phyloP scores from a whole-genome alignment of 2,888 invertebrate genomes.

The Hypomecis punctinalis region DNA sequence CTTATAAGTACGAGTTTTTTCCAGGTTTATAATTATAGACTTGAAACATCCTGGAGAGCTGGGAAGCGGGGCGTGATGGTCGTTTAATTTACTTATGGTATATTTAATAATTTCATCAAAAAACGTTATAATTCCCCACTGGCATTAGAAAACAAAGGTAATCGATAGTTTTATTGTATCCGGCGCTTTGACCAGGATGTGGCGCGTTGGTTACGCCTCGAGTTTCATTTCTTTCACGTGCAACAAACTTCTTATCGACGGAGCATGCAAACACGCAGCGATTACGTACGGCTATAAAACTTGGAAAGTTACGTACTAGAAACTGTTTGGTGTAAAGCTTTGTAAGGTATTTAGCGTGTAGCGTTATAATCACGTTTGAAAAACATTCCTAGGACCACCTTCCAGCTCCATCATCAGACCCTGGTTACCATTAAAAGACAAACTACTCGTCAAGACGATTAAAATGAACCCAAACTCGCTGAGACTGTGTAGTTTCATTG shows the following conservation, averaged over 20 bases:
- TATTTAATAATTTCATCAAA: not conserved
- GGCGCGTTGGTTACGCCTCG: slow-evolving; percentile 17
- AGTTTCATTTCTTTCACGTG: slow-evolving; percentile 41
- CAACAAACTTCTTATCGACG: slow-evolving; percentile 40
- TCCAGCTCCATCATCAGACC: no score
- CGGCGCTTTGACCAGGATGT: slow-evolving; percentile 19
- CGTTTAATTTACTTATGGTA: no score
- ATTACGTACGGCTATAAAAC: slow-evolving; percentile 41
- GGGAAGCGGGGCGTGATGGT: no score
- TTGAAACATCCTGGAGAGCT: no score
- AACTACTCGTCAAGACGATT: no score
- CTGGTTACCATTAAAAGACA: no score
- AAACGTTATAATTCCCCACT: not conserved
- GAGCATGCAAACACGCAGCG: slow-evolving; percentile 43
- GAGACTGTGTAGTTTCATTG: no score
- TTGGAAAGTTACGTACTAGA: slow-evolving; percentile 39
- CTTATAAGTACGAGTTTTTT: no score
- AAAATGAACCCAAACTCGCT: no score
- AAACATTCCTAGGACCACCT: no score
- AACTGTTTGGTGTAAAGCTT: slow-evolving; percentile 2
- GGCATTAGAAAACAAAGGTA: slow-evolving; percentile 5
- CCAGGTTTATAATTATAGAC: no score
- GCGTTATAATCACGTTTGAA: no score
- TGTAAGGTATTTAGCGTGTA: not conserved
- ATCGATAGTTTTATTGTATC: slow-evolving; percentile 17